Conservation (phyloP, 2,113 vertebrate species). For the Sinocyclocheilus anshuiensis region DNA sequence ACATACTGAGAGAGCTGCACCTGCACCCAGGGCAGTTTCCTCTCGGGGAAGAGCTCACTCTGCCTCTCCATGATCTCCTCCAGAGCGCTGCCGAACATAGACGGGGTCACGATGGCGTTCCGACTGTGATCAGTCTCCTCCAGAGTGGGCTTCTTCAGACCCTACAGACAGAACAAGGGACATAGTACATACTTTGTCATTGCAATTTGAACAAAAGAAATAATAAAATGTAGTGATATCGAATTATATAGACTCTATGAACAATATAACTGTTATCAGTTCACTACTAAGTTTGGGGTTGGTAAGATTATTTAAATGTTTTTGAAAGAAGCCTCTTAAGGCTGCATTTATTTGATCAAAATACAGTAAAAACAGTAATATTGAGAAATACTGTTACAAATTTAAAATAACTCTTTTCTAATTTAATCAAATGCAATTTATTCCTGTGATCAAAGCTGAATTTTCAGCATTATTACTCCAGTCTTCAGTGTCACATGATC, state of each 20-base stretch:
- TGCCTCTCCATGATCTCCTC: conserved; percentile 82
- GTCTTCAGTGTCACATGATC: background rate
- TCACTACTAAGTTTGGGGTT: background rate
- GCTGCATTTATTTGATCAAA: background rate
- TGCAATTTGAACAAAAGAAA: background rate
- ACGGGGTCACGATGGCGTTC: conserved; percentile 76
- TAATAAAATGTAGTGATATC: background rate
- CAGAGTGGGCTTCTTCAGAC: conserved; percentile 78
- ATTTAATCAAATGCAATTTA: background rate
- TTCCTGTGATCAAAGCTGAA: background rate
- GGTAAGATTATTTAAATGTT: background rate
- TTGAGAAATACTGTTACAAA: too few relatives aligned
- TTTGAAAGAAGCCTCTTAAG: background rate
- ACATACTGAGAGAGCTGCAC: conserved; percentile 80
- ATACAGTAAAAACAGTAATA: background rate
- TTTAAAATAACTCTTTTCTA: background rate
- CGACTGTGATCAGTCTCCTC: conserved; percentile 77
- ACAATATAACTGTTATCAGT: background rate
- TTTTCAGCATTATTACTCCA: background rate
- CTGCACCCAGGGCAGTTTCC: conserved; percentile 81
- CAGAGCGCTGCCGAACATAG: conserved; percentile 80
- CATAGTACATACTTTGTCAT: background rate
- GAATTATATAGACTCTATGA: background rate
- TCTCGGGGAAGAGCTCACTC: conserved; percentile 70
- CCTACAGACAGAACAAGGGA: conserved; percentile 59